Evolutionary conservation across 1,140 invertebrate genomes (phyloP), one percentile per base, ranked within the genome.

Genomic region (Euwallacea fornicatus): DNA sequence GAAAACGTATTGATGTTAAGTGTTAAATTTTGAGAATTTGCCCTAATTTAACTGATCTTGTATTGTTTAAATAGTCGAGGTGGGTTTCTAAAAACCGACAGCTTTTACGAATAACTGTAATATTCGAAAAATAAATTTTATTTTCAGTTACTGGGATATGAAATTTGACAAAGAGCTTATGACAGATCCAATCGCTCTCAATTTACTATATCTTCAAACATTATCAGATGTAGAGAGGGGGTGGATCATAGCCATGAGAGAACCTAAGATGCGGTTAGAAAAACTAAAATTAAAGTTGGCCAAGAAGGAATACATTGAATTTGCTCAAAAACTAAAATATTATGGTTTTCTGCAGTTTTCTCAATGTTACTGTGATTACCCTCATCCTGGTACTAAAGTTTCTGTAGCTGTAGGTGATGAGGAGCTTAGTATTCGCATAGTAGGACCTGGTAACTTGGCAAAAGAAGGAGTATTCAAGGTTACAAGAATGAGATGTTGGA

Each of bases 401-500:
- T 78, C 88, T 56, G 86, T 95, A 15, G 86, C 87, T 56, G 89
- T 92, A 79, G 93, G 93, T 46, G 90, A 90, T 80, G 87, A 89
- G 79, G 93, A 95, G 83, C 80, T 96, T 2, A 90, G 88, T 78
- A 86, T 95, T 74, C 85, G 89, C 66, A 83, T 85, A 70, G 60
- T 80, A 33, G 68, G 78, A 0, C 74, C 77, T n/a, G 79, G 79
- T 2, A 77, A 82, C 16, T 83, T 86, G 74, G 81, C 87, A 6
- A 87, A 86, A 78, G 95, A 98, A 82, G 89, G 91, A 11, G 85
- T 87, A 76, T 98, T 97, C 80, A 93, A 95, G 83, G 93, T 98
- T 6, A 97, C 96, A 0, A 86, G 96, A 74, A 98, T 98, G 91
- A 87, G 93, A 74, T 97, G 96, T 77, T 98, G 97, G 97, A 86